Percentiles rank a stretch among this genome's conserved stretches.
These are phyloP conservation scores for Amphipoea lucens DNA, from an alignment of 2,888 invertebrate species.

Conservation along the genomic window DNA sequence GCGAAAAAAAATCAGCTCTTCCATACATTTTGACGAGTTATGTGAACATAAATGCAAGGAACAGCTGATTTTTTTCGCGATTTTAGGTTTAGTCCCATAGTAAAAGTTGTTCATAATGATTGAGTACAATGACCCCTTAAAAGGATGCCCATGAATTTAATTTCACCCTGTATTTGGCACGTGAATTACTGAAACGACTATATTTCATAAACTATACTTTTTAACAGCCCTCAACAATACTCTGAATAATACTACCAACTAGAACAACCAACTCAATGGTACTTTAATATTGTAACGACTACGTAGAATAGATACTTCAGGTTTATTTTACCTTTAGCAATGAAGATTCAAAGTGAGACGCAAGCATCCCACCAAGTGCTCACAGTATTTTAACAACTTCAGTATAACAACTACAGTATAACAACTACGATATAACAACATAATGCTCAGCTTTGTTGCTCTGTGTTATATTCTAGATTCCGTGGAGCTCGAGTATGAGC, in stretches of 20 bases:
- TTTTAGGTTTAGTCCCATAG: too few relatives aligned
- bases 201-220: constrained; percentile 18
- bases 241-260: neutral
- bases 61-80: too few relatives aligned
- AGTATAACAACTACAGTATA: constrained; percentile 9
- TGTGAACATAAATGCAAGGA: too few relatives aligned
- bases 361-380: constrained; percentile 12
- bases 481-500: neutral
- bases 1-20: too few relatives aligned
- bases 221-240: neutral
- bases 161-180: neutral
- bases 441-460: constrained; percentile 21
- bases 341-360: constrained; percentile 30
- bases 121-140: too few relatives aligned
- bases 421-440: constrained; percentile 7
- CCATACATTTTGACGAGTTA: too few relatives aligned
- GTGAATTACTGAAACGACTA: neutral
- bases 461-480: constrained; percentile 21
- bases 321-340: constrained; percentile 20
- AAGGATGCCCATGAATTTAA: too few relatives aligned
- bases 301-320: constrained; percentile 23
- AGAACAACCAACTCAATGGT: constrained; percentile 4
- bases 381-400: constrained; percentile 16
- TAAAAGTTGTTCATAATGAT: too few relatives aligned
- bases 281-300: neutral